Evolutionary conservation across 2,797 vertebrate species (phyloP).

Genomic region (Hydrolagus colliei): DNA sequence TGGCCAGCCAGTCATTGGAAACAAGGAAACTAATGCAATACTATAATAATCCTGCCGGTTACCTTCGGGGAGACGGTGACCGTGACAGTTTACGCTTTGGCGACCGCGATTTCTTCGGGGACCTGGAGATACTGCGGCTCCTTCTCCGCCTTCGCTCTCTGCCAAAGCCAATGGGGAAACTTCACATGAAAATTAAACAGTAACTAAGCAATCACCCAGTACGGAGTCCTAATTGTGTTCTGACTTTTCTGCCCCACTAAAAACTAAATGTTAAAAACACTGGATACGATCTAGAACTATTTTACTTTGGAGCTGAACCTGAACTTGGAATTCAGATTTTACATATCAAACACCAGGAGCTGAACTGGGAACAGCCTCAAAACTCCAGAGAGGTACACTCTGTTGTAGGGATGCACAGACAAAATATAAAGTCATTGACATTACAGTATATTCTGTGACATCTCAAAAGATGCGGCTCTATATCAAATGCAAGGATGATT

Average conservation of each 20-base stretch:
- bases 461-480: too few species aligned
- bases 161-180: conserved; percentile 20
- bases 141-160: conserved; percentile 72
- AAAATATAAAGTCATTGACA: too few species aligned
- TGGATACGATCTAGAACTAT: too few species aligned
- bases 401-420: too few species aligned
- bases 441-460: too few species aligned
- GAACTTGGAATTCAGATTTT: background rate
- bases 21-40: too few species aligned
- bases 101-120: conserved; percentile 76
- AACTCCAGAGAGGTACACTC: too few species aligned
- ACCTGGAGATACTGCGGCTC: conserved; percentile 75
- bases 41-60: conserved; percentile 35
- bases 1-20: too few species aligned
- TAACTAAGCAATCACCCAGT: background rate
- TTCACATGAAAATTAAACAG: background rate
- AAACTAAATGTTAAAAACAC: too few species aligned
- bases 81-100: conserved; percentile 76
- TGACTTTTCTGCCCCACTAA: background rate
- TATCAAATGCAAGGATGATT: too few species aligned
- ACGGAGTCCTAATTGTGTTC: background rate
- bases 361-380: background rate
- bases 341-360: background rate
- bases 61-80: conserved; percentile 85
- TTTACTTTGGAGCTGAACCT: background rate